Evolutionary conservation across 2,113 vertebrate genomes (phyloP), one percentile per base, ranked within the genome.

Genomic region (Mus spicilegus): DNA sequence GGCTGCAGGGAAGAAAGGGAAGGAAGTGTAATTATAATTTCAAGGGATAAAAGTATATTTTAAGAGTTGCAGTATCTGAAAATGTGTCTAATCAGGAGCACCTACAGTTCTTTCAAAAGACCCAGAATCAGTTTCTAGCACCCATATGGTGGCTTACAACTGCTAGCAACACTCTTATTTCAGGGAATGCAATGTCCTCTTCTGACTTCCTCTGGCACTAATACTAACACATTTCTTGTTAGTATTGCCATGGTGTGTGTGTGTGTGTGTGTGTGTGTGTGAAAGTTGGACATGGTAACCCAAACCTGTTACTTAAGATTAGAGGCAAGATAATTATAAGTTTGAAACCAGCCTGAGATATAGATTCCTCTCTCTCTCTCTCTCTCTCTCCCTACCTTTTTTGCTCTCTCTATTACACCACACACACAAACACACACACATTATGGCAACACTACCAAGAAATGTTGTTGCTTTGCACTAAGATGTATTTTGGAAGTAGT

Each of bases 401-500:
- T 28, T 28, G 4, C 24, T 67, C 65, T 69, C 36, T 22, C 19
- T n/a, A 20, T n/a, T 36, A 81, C 33, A 80, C 33, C 30, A 77
- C 75, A 51, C 46, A 36, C 30, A 80, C 33, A 81, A 33, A 58
- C 54, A 84, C 58, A 84, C 16, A 63, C 5, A 82, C 36, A 46
- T 12, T 65, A 39, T 12, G 26, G 7, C 63, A 69, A 92, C 22
- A 51, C 49, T 89, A 56, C 87, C 19, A 90, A 61, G 77, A 89
- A 56, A 56, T 42, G 39, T 67, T 80, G 33, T 26, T 30, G 5
- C 9, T 69, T 73, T 91, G 69, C 0, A 10, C 33, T 58, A 81
- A 93, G 7, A 77, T 61, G 7, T 67, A 86, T 39, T 93, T 88
- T 28, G 28, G 19, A 93, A 65, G 96, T 56, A 85, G 42, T 94